Percentiles rank a stretch among this genome's conserved stretches.
These are phyloP conservation scores for Aplysina aerophoba DNA, from an alignment of 37 sponge, comb jelly and placozoan genomes.

Conservation along the genomic window DNA sequence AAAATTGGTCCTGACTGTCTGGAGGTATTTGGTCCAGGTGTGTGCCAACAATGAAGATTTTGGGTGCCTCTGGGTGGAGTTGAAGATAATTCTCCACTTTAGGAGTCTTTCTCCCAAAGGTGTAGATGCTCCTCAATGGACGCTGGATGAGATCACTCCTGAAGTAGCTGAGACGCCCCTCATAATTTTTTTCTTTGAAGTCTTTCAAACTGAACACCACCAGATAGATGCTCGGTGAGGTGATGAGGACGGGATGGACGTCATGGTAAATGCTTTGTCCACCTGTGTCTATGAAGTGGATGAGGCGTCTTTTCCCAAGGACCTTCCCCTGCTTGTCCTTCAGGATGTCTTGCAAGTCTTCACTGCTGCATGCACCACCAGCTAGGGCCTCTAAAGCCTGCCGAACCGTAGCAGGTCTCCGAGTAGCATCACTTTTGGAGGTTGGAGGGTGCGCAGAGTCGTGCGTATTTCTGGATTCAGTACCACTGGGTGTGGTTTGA, in stretches of 20 bases:
- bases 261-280: not conserved
- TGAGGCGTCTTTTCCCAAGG: not conserved
- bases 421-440: not conserved
- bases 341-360: not conserved
- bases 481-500: no score
- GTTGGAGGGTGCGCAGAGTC: no score
- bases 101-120: not conserved
- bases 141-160: no score
- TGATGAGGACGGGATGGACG: not conserved
- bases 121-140: no score
- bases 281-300: not conserved
- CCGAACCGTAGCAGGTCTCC: no score
- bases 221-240: not conserved
- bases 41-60: no score
- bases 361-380: not conserved
- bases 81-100: not conserved
- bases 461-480: no score
- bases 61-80: not conserved
- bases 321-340: not conserved
- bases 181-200: not conserved
- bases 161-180: not conserved
- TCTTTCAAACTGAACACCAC: not conserved
- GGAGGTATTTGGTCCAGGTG: no score
- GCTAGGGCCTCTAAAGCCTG: no score
- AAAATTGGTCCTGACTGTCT: no score